Evolutionary conservation across 2,113 vertebrate genomes (phyloP).

Genomic region (Orthonyx spaldingii): DNA sequence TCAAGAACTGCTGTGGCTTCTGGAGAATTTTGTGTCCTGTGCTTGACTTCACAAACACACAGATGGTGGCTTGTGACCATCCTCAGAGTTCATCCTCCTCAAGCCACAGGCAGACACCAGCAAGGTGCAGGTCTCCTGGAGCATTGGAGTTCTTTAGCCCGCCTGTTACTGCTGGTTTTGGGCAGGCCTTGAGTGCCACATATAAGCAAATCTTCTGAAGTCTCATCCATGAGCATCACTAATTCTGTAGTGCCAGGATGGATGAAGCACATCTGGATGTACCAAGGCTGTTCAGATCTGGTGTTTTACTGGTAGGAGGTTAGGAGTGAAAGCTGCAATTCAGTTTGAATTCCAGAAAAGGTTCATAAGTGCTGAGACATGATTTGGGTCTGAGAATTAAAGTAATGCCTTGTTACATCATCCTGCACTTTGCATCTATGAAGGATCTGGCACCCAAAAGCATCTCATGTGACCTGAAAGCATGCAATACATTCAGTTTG

Average conservation of each 20-base stretch:
- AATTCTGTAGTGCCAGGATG: not conserved
- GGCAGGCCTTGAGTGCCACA: not conserved
- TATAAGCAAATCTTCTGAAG: not conserved
- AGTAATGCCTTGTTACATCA: not conserved
- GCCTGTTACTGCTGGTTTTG: not conserved
- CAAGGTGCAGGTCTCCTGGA: not conserved
- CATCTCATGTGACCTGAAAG: not conserved
- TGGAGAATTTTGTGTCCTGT: not conserved
- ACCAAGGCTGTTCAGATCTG: not conserved
- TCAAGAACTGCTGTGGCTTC: not conserved
- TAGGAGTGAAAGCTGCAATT: not conserved
- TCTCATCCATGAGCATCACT: not conserved
- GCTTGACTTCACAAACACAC: accelerated
- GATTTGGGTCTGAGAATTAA: not conserved
- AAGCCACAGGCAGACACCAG: not conserved
- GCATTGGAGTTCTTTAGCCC: not conserved
- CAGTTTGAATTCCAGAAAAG: not conserved
- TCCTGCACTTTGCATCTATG: not conserved
- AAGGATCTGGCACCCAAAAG: not conserved
- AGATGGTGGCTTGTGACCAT: not conserved
- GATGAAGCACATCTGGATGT: not conserved
- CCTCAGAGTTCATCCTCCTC: not conserved
- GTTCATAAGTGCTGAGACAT: not conserved
- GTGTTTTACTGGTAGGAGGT: not conserved
- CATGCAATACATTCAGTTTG: not conserved